These are phyloP conservation scores for Ptychobarbus kaznakovi DNA, from an alignment of 2,797 vertebrate genomes.

Conservation along the genomic window DNA sequence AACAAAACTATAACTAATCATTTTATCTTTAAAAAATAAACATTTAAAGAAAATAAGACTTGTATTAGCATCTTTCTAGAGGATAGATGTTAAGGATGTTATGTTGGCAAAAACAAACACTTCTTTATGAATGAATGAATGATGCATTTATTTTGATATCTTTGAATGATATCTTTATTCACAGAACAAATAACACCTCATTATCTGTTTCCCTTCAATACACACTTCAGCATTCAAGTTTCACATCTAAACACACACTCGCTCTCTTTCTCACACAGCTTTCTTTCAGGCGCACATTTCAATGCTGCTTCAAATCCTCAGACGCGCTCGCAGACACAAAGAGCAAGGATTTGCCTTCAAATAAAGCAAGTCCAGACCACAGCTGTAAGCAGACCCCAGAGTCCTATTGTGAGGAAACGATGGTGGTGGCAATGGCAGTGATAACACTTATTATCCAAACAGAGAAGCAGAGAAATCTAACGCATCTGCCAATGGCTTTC, in stretches of 20 bases:
- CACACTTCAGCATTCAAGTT: neutral
- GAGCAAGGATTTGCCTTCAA: slow-evolving; percentile 31
- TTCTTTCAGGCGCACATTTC: neutral
- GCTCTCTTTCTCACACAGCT: neutral
- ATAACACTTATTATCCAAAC: slow-evolving; percentile 62
- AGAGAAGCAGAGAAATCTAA: slow-evolving; percentile 48
- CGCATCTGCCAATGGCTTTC: slow-evolving; percentile 54
- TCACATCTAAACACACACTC: neutral
- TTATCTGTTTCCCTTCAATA: neutral
- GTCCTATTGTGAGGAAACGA: slow-evolving; percentile 31
- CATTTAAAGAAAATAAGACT: neutral
- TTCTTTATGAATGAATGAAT: too few relatives aligned
- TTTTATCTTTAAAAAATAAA: neutral
- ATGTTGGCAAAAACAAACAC: neutral
- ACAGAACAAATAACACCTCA: neutral
- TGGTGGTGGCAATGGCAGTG: slow-evolving; percentile 46
- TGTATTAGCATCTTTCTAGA: neutral
- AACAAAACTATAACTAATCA: neutral
- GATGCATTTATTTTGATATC: too few relatives aligned
- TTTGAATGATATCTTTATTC: neutral
- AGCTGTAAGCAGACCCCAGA: slow-evolving; percentile 52
- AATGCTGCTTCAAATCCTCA: slow-evolving; percentile 8
- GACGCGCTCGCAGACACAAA: slow-evolving; percentile 1
- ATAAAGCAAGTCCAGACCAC: slow-evolving; percentile 43
- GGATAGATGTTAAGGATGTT: neutral